Conservation (phyloP, 2,797 vertebrate species). For the Tolypeutes matacus region DNA sequence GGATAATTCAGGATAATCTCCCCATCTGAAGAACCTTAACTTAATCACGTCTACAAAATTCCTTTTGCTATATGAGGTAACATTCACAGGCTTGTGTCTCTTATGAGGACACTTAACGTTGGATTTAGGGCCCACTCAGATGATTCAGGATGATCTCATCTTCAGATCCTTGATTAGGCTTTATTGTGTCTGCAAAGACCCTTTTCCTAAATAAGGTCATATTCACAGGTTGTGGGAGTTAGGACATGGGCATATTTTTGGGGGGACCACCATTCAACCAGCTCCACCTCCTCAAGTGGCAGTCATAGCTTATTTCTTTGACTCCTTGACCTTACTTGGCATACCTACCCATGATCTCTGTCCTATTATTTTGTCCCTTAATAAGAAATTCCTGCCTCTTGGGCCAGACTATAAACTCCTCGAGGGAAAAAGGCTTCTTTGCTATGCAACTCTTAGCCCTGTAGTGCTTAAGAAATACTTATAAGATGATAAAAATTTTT, state of each 20-base stretch:
- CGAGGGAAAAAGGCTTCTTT: background rate
- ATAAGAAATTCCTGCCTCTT: background rate
- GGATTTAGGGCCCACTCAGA: background rate
- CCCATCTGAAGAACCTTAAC: conserved; percentile 50
- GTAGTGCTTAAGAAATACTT: background rate
- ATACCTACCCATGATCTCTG: background rate
- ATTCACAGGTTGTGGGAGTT: background rate
- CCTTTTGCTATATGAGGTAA: conserved; percentile 3
- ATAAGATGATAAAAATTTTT: background rate
- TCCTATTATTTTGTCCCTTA: background rate
- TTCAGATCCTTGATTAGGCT: background rate
- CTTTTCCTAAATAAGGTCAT: background rate
- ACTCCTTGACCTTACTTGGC: background rate
- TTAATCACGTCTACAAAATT: conserved; percentile 46
- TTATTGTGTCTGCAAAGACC: conserved; percentile 45
- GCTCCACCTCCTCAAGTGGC: background rate
- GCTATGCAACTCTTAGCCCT: background rate
- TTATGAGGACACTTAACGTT: background rate
- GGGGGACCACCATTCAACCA: background rate
- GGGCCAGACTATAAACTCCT: background rate
- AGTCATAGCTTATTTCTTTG: conserved; percentile 9
- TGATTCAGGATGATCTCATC: conserved; percentile 26
- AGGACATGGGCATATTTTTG: background rate
- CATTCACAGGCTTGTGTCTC: background rate
- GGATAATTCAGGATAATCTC: conserved; percentile 50